A percentile compares a stretch with the other conserved stretches of the same genome.
Conservation (phyloP, 1,140 invertebrate species). For the Cyclargus thomasi region DNA sequence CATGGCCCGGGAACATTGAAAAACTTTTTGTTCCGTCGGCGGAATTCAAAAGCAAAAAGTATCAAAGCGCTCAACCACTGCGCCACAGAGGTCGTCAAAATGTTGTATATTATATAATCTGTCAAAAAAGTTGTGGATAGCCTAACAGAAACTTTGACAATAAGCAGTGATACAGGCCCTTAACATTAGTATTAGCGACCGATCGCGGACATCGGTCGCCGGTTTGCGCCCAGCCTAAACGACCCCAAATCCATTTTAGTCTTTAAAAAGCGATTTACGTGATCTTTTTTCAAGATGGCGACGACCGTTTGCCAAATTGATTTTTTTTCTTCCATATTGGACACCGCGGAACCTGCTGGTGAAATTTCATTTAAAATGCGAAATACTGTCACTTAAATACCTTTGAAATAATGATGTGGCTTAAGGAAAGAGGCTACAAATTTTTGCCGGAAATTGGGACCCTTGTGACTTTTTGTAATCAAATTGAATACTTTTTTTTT, state of each 20-base stretch:
- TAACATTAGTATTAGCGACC: too few relatives aligned
- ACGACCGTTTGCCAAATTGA: slow-evolving; percentile 4
- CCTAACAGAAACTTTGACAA: too few relatives aligned
- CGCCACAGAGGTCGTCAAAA: too few relatives aligned
- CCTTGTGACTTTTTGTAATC: neutral
- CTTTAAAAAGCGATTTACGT: slow-evolving; percentile 15
- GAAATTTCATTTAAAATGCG: slow-evolving; percentile 15
- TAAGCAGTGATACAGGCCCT: too few relatives aligned
- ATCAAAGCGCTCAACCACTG: too few relatives aligned
- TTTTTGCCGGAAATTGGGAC: neutral
- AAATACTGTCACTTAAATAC: neutral
- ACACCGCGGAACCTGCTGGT: neutral
- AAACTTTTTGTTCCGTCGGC: too few relatives aligned
- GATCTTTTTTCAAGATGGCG: slow-evolving; percentile 16
- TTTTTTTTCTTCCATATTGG: slow-evolving; percentile 5
- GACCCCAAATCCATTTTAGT: slow-evolving; percentile 1
- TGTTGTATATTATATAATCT: too few relatives aligned
- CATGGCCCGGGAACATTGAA: too few relatives aligned
- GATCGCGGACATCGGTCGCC: neutral
- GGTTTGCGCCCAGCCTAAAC: neutral
- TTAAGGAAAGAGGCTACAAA: neutral
- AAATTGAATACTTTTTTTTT: neutral
- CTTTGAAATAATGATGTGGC: neutral
- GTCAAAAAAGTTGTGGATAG: too few relatives aligned
- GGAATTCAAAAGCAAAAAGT: too few relatives aligned